Percentiles rank a stretch among this genome's conserved stretches.
These are phyloP conservation scores for Acanthopleura granulata DNA, from an alignment of 2,888 invertebrate species.

Conservation along the genomic window DNA sequence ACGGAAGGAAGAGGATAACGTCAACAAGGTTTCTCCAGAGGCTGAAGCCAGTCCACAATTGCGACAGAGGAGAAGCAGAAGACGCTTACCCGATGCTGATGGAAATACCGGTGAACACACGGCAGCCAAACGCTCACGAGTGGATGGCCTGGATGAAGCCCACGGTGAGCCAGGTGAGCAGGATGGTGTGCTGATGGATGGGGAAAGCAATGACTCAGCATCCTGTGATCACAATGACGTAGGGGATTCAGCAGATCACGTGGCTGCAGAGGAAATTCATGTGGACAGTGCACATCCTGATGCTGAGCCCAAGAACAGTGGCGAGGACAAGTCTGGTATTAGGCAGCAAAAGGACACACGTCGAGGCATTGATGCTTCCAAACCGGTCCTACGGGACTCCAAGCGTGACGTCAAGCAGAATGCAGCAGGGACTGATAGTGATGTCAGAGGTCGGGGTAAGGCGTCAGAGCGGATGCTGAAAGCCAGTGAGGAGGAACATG, in stretches of 20 bases:
- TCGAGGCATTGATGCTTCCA: neutral
- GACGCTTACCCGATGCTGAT: neutral
- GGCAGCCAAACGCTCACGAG: neutral
- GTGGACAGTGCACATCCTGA: neutral
- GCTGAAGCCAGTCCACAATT: neutral
- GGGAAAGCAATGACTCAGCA: neutral
- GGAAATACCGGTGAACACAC: neutral
- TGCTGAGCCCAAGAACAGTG: neutral
- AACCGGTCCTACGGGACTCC: neutral
- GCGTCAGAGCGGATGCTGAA: constrained; percentile 1
- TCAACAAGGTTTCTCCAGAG: neutral
- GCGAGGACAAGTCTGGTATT: neutral
- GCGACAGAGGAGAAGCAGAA: neutral
- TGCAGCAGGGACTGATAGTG: constrained; percentile 16
- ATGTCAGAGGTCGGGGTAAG: constrained; percentile 28
- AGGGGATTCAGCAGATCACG: neutral
- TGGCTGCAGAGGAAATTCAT: neutral
- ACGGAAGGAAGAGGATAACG: neutral
- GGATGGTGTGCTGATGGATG: neutral
- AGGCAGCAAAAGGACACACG: neutral
- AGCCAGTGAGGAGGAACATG: constrained; percentile 23
- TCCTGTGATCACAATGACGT: neutral
- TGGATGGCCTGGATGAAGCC: neutral
- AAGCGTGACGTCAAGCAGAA: constrained; percentile 1
- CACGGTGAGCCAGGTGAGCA: neutral